phyloP scores from a whole-genome alignment of 2,888 invertebrate species.

The Venusia cambrica region DNA sequence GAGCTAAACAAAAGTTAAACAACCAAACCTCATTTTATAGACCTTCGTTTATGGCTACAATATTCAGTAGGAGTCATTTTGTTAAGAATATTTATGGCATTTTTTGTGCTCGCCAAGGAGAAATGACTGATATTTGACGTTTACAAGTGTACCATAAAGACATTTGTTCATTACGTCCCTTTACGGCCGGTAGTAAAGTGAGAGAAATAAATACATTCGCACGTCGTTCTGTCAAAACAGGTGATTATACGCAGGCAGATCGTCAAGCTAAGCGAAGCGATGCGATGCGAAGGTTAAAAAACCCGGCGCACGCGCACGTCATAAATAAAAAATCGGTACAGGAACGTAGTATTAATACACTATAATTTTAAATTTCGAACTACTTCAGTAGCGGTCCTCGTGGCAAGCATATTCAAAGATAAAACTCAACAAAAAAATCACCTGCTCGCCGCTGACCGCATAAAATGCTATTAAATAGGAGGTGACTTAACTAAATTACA shows the following conservation, averaged over 20 bases:
- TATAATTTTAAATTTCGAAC: slow-evolving; percentile 75
- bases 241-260: slow-evolving; percentile 44
- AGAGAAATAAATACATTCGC: slow-evolving; percentile 61
- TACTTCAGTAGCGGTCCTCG: slow-evolving; percentile 73
- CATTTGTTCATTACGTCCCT: slow-evolving; percentile 70
- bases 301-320: slow-evolving; percentile 54
- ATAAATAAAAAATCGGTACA: slow-evolving; percentile 65
- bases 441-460: slow-evolving; percentile 60
- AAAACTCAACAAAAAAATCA: slow-evolving; percentile 60
- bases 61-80: slow-evolving; percentile 77
- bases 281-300: slow-evolving; percentile 29
- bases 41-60: slow-evolving; percentile 69
- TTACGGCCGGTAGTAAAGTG: slow-evolving; percentile 61
- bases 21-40: slow-evolving; percentile 74
- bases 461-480: slow-evolving; percentile 78
- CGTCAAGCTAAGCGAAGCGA: slow-evolving; percentile 37
- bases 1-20: slow-evolving; percentile 69
- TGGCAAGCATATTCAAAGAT: slow-evolving; percentile 48
- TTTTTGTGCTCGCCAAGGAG: slow-evolving; percentile 61
- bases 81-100: slow-evolving; percentile 75
- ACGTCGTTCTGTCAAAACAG: slow-evolving; percentile 54
- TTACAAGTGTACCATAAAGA: slow-evolving; percentile 75
- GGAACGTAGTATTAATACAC: slow-evolving; percentile 68
- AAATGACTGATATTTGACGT: slow-evolving; percentile 74
- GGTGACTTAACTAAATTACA: slow-evolving; percentile 79